A percentile compares a stretch with the other conserved stretches of the same genome.
phyloP scores from a whole-genome alignment of 1,140 invertebrate genomes.

The Asobara japonica region DNA sequence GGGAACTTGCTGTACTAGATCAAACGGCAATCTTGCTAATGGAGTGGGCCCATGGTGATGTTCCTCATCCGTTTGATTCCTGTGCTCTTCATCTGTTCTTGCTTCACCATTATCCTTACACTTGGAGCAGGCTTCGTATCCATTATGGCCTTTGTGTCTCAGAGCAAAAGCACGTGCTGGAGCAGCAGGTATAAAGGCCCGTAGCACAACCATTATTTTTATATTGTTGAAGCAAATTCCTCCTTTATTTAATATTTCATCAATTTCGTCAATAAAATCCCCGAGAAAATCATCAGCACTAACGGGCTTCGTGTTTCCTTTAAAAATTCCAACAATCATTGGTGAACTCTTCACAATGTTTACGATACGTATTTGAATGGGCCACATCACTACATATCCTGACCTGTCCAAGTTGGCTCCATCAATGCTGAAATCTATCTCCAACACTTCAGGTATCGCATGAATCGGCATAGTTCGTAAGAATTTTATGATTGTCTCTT shows the following conservation, averaged over 20 bases:
- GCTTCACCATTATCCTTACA: constrained; percentile 22
- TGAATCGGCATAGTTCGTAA: no score
- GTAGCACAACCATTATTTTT: constrained; percentile 4
- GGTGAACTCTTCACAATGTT: constrained; percentile 34
- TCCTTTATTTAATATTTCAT: neutral
- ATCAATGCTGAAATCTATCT: constrained; percentile 37
- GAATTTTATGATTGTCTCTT: no score
- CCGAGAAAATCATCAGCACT: constrained; percentile 22
- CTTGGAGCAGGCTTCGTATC: constrained; percentile 22
- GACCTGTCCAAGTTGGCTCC: constrained; percentile 30
- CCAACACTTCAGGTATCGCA: no score
- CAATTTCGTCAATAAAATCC: constrained; percentile 20
- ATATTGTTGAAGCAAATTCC: neutral
- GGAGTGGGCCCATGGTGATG: constrained; percentile 38
- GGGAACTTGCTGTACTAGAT: constrained; percentile 37
- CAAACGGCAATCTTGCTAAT: constrained; percentile 32
- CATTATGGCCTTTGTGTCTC: constrained; percentile 18
- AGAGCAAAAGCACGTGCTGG: constrained; percentile 21
- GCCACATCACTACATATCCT: constrained; percentile 32
- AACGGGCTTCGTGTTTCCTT: constrained; percentile 32
- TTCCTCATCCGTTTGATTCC: constrained; percentile 16
- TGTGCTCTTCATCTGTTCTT: constrained; percentile 38
- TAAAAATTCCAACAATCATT: constrained; percentile 39
- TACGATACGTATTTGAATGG: constrained; percentile 37
- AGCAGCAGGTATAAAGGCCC: constrained; percentile 29